Percentiles rank a stretch among this genome's conserved stretches.
Conservation (phyloP, 2,888 invertebrate genomes). For the Lasioglossum lativentre region DNA sequence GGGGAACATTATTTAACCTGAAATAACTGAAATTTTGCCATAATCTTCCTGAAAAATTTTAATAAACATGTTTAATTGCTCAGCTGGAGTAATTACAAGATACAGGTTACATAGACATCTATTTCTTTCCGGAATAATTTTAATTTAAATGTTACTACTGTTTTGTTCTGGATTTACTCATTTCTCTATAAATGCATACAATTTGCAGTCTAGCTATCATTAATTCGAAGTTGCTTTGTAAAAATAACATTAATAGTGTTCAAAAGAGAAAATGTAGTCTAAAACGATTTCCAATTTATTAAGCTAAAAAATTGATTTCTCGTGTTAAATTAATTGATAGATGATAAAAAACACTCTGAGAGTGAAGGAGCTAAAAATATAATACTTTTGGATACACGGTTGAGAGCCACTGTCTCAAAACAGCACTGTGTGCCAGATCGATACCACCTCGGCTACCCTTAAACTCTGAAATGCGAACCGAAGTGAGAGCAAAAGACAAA, state of each 20-base stretch:
- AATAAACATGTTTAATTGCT: not conserved
- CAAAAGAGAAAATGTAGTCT: not conserved
- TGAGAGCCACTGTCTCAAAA: constrained; percentile 80
- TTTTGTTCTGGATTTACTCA: too few species aligned
- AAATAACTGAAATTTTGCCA: not conserved
- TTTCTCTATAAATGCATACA: too few species aligned
- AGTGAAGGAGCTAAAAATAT: constrained; percentile 40
- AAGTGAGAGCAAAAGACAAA: constrained; percentile 67
- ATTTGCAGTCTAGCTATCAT: too few species aligned
- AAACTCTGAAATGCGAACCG: constrained; percentile 78
- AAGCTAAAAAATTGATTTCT: not conserved
- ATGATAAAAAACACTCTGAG: constrained; percentile 7
- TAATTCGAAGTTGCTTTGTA: not conserved
- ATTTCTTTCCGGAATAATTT: too few species aligned
- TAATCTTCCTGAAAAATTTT: not conserved
- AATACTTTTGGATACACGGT: constrained; percentile 52
- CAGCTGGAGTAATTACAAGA: not conserved
- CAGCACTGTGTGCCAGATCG: constrained; percentile 80
- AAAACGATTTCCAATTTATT: not conserved
- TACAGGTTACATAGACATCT: too few species aligned
- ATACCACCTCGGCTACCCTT: constrained; percentile 79
- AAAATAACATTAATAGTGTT: not conserved
- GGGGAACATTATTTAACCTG: not conserved
- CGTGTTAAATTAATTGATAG: not conserved
- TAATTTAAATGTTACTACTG: too few species aligned